Conservation (phyloP, 2,888 invertebrate species). For the Mythimna lalbum region DNA sequence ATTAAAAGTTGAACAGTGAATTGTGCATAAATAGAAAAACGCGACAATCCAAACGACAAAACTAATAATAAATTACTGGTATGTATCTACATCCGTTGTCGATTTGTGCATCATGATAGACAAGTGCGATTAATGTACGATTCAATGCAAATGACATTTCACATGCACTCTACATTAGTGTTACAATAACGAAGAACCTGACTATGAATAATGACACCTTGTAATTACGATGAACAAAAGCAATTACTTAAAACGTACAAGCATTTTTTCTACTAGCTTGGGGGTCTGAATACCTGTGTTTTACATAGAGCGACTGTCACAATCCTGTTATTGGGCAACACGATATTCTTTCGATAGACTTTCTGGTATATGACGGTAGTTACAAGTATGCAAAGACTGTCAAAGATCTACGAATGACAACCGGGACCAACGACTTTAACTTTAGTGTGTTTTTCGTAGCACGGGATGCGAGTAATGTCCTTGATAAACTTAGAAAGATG, state of each 20-base stretch:
- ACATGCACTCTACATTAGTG: conserved; percentile 6
- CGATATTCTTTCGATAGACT: too few species aligned
- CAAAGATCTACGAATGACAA: too few species aligned
- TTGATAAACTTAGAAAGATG: too few species aligned
- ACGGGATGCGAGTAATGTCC: too few species aligned
- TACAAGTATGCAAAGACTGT: too few species aligned
- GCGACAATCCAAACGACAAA: background rate
- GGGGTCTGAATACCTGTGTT: too few species aligned
- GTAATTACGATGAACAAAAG: background rate
- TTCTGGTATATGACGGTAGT: too few species aligned
- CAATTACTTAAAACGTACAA: background rate
- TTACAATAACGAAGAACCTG: conserved; percentile 5
- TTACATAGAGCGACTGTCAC: too few species aligned
- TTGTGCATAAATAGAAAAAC: conserved; percentile 10
- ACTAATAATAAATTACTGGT: background rate
- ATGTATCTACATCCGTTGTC: background rate
- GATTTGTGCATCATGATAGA: background rate
- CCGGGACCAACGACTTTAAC: too few species aligned
- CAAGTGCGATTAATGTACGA: conserved; percentile 6
- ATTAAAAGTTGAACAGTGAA: background rate
- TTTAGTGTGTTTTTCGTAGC: too few species aligned
- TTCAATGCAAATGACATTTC: conserved; percentile 21
- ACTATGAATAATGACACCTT: background rate
- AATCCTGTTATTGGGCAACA: too few species aligned
- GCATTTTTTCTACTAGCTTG: too few species aligned